Evolutionary conservation across 2,888 invertebrate species (phyloP), one percentile per base, ranked within the genome.

Genomic region (Andrena trimmerana): DNA sequence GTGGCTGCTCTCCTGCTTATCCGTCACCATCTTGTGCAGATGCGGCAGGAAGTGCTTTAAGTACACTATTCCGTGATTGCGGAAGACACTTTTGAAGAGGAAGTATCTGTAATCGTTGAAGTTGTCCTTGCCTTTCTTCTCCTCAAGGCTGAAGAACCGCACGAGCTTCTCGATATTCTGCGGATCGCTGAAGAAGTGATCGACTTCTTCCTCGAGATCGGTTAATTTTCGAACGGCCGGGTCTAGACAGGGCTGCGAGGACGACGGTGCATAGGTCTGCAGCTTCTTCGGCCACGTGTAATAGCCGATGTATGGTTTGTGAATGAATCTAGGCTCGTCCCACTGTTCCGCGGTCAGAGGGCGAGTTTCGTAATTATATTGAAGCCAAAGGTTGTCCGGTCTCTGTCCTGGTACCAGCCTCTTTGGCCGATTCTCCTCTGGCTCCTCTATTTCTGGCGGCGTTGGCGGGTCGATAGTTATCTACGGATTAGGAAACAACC

Each of bases 101-200:
- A 95, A 94, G 93, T 96, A 97, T 68, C 96, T 95, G 65, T 95
- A 95, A 0, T 95, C 95, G 89, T 96, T 96, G 92, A 98, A 98
- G 92, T 97, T 97, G 91, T 98, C 98, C 81, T 96, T 96, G 31
- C 97, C 97, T 91, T 98, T 98, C 93, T 97, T 97, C 90, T 98
- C 98, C 91, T 98, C 98, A 66, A 98, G 94, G 0, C 97, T 96
- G 81, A 97, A 95, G 93, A 96, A 97, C 13, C 95, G 94, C 1
- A 98, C 95, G 13, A 98, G 94, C 83, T 96, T 96, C 29, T 96
- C 95, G 0, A 98, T 94, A 92, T 97, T 97, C 0, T 95, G 94
- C 13, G 96, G 94, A 86, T 97, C 94, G 0, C 91, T 95, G 93
- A 98, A 97, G 91, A 97, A 97, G 52, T 96, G 95, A 85, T 95